These are phyloP conservation scores for Amphibalanus amphitrite DNA, from an alignment of 1,140 invertebrate species.

Conservation along the genomic window DNA sequence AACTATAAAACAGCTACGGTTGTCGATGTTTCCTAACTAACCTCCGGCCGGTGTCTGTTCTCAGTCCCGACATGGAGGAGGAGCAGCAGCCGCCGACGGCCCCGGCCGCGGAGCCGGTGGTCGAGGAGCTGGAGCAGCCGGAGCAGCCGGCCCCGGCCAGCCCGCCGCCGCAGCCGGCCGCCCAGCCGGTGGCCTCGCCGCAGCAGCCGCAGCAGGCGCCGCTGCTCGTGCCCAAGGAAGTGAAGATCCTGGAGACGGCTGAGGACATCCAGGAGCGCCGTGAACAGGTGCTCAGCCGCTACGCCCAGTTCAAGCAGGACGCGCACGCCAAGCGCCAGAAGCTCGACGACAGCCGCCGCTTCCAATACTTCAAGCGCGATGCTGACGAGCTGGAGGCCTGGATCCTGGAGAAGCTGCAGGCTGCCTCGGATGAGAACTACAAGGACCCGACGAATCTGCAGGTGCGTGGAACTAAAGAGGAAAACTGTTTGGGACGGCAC, in stretches of 20 bases:
- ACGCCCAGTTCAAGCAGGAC: conserved; percentile 87
- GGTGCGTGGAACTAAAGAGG: too few relatives aligned
- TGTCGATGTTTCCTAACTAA: too few relatives aligned
- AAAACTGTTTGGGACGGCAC: too few relatives aligned
- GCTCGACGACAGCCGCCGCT: conserved; percentile 92
- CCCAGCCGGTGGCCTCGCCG: background rate
- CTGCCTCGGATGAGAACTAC: conserved; percentile 95
- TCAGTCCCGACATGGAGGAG: too few relatives aligned
- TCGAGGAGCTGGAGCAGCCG: too few relatives aligned
- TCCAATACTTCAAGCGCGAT: conserved; percentile 96
- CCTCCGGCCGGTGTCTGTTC: too few relatives aligned
- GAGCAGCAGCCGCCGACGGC: too few relatives aligned
- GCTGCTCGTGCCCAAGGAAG: conserved; percentile 49
- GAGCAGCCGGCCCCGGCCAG: too few relatives aligned
- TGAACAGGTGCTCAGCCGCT: conserved; percentile 70
- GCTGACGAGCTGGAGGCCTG: conserved; percentile 97
- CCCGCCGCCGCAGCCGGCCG: too few relatives aligned
- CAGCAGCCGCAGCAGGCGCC: conserved; percentile 12
- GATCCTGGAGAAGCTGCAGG: conserved; percentile 97
- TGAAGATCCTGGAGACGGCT: conserved; percentile 94
- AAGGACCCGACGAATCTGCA: conserved; percentile 97
- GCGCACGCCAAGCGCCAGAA: conserved; percentile 82
- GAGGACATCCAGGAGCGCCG: conserved; percentile 95
- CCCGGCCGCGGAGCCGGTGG: too few relatives aligned
- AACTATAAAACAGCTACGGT: too few relatives aligned